Evolutionary conservation across 2,797 vertebrate genomes (phyloP), one percentile per base, ranked within the genome.

Genomic region (Sebastes vulpes): DNA sequence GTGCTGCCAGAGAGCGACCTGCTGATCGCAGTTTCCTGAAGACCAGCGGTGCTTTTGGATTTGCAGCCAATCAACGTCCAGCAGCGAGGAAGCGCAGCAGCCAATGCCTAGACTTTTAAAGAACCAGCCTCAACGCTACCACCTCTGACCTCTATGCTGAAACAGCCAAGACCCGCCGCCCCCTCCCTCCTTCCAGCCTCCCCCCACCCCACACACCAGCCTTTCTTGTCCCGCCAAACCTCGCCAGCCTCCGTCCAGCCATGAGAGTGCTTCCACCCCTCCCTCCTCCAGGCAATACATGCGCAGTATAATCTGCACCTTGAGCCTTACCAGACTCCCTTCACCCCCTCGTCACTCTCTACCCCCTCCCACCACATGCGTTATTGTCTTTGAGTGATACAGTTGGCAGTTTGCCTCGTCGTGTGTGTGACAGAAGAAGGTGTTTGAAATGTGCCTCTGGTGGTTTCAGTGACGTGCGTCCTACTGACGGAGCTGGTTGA

Each of bases 1-100:
- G 91, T 84, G 67, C 77, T 93, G 65, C 90, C 93, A 82, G 90
- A 88, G 10, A 83, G 81, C 71, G 7, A 80, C 84, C 88, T 93
- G 52, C 91, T 95, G 6, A 94, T 95, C 25, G 75, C 90, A 23
- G 79, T 94, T 31, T 92, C 90, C 65, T 97, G 96, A 97, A 82
- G 83, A 63, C 84, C 71, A 48, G 75, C 67, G 10, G 60, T 3
- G 80, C 78, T 64, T 75, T 90, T 14, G 87, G 89, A 65, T 84
- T 90, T 67, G 67, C 64, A 74, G 91, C 84, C 53, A 58, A 74
- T 73, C 94, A 89, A 65, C 75, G 53, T 23, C 90, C 46, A 0
- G 82, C 79, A 12, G 85, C 88, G 38, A 88, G 65, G 35, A 85
- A 92, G 81, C 93, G 91, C 86, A 94, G 89, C 31, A 79, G 90